Evolutionary conservation across 2,113 vertebrate species (phyloP).

Genomic region (Odocoileus hemionus): DNA sequence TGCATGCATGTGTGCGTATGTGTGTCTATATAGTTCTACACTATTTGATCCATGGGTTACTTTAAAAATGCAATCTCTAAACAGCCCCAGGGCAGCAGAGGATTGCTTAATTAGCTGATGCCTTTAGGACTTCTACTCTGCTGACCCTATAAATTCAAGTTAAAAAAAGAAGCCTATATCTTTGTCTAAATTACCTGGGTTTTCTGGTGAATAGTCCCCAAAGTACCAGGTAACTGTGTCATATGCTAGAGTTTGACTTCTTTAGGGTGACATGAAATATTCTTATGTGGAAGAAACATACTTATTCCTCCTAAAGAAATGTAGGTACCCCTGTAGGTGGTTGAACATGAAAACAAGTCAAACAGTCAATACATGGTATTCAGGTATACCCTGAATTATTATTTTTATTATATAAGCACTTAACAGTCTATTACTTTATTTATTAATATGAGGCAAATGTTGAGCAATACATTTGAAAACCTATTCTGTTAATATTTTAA

Average conservation of each 20-base stretch:
- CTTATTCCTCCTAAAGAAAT: neutral
- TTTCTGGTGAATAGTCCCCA: neutral
- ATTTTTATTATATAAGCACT: neutral
- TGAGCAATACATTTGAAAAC: neutral
- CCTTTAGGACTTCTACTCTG: neutral
- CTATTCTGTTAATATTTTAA: neutral
- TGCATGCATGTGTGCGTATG: neutral
- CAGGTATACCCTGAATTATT: neutral
- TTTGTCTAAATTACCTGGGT: slow-evolving; percentile 24
- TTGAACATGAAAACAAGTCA: neutral
- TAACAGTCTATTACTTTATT: neutral
- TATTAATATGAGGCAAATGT: neutral
- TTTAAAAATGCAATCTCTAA: neutral
- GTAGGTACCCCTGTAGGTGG: neutral
- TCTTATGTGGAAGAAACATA: neutral
- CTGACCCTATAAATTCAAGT: slow-evolving; percentile 17
- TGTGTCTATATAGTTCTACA: neutral
- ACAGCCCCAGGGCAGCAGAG: neutral
- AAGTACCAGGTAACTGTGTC: neutral
- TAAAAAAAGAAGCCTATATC: neutral
- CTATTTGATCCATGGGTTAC: neutral
- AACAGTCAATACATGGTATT: neutral
- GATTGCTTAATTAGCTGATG: slow-evolving; percentile 31
- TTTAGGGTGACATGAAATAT: neutral
- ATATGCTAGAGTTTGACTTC: neutral